A percentile compares a stretch with the other conserved stretches of the same genome.
Evolutionary conservation across 2,797 vertebrate genomes (phyloP).

Genomic region (Ambastaia sidthimunki): DNA sequence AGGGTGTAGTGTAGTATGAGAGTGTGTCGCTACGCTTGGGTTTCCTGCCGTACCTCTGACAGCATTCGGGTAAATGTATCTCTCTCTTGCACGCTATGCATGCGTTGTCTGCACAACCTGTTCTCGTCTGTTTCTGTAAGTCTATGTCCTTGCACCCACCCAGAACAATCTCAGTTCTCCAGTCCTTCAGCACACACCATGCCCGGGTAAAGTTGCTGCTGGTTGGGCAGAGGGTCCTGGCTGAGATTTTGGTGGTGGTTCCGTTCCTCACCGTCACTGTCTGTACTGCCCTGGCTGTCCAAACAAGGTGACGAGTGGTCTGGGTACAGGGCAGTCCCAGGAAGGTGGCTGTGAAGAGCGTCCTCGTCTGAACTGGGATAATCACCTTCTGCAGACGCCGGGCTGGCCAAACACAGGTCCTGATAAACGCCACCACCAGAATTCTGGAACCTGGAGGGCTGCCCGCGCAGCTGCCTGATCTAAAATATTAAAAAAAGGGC

Average conservation of each 20-base stretch:
- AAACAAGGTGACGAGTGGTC: conserved; percentile 79
- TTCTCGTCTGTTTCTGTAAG: conserved; percentile 2
- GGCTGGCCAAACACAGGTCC: conserved; percentile 84
- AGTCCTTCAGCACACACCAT: conserved; percentile 79
- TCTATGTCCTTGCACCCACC: neutral
- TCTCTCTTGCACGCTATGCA: conserved; percentile 20
- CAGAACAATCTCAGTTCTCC: conserved; percentile 75
- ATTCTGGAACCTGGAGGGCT: conserved; percentile 78
- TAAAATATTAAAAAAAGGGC: conserved; percentile 60
- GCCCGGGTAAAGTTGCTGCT: conserved; percentile 74
- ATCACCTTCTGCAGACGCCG: conserved; percentile 86
- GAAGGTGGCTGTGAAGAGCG: conserved; percentile 84
- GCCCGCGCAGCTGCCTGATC: conserved; percentile 88
- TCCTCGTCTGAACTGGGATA: conserved; percentile 94
- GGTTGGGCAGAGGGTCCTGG: conserved; percentile 65
- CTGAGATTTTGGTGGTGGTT: conserved; percentile 64
- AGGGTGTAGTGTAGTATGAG: neutral
- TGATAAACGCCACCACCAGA: conserved; percentile 78
- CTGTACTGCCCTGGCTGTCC: conserved; percentile 90
- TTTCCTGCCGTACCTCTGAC: conserved; percentile 31
- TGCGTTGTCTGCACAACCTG: conserved; percentile 6
- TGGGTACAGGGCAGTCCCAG: conserved; percentile 84
- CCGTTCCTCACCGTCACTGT: conserved; percentile 86
- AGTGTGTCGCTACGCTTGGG: conserved; percentile 26
- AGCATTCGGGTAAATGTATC: conserved; percentile 37